Base-by-base conservation (phyloP, 1,140 invertebrate species). In the Bombus confusus region DNA sequence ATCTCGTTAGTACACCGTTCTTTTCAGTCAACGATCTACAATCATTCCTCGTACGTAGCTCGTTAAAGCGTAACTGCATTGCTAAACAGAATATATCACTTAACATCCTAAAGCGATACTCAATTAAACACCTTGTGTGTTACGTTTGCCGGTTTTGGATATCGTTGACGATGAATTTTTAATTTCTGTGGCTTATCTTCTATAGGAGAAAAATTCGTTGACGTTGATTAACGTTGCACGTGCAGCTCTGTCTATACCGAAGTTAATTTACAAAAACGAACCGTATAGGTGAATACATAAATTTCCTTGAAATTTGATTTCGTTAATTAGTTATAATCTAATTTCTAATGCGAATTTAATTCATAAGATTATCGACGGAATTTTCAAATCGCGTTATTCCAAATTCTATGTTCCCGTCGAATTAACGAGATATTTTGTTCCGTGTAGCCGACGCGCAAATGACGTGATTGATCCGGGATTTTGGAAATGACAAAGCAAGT, bases 1-100 rank as follows among this genome's bases (percentile, higher is more conserved):
- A 88, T 88, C 87, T 83, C 78, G 87, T 89, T 89, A 85, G 82
- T 43, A 43, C 28, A 41, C 52, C 47, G 52, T 43, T 66, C 73
- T 82, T 88, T 86, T 71, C 73, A 25, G 47, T 43, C 37, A 52
- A 57, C n/a, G n/a, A 22, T 43, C 8, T 25, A 6, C 5, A 2
- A 13, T 13, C 28, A 28, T 71, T 77, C 18, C 2, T 66, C 10
- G n/a, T 28, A 22, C 22, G 28, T 28, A 59, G 57, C 25, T 5
- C 25, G 28, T 28, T n/a, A 4, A 15, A 57, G 25, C 9, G 10
- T 12, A 69, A 25, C 22, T 37, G 18, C 9, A 4, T 69, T 39
- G 9, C 3, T 37, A 10, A 37, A 39, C 34, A 34, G 6, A 18
- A 68, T 34, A 34, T 34, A 34, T 8, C 31, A 5, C 1, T 9